Evolutionary conservation across 2,797 vertebrate genomes (phyloP).

Genomic region (Chiroxiphia lanceolata): DNA sequence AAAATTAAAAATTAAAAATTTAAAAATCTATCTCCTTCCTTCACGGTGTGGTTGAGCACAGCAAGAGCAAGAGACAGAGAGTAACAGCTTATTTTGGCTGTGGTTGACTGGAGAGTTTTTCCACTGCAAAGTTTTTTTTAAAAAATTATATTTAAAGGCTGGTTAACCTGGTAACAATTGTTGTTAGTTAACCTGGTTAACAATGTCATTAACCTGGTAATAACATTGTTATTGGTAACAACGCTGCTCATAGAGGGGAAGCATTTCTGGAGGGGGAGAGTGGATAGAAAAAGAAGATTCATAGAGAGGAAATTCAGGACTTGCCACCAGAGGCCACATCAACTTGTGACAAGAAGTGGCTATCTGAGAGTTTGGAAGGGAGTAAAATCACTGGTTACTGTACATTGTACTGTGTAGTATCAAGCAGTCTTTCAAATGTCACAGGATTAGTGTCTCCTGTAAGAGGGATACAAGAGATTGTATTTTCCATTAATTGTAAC

Average conservation of each 20-base stretch:
- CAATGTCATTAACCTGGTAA: not conserved
- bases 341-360: not conserved
- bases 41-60: not conserved
- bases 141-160: not conserved
- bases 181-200: not conserved
- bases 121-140: accelerated
- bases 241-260: not conserved
- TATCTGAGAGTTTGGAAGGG: not conserved
- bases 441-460: not conserved
- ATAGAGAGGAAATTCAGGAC: not conserved
- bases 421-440: not conserved
- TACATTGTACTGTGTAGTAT: not conserved
- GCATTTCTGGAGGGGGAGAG: not conserved
- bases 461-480: not conserved
- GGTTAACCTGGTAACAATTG: not conserved
- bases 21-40: not conserved
- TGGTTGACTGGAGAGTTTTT: not conserved
- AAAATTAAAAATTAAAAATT: not conserved
- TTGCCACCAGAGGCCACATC: not conserved
- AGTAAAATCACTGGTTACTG: not conserved
- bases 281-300: not conserved
- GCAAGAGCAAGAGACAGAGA: not conserved
- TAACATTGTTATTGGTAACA: not conserved
- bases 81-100: not conserved
- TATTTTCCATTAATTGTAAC: not conserved